Conservation (phyloP, 1,140 invertebrate species). For the Megalonaias nervosa region DNA sequence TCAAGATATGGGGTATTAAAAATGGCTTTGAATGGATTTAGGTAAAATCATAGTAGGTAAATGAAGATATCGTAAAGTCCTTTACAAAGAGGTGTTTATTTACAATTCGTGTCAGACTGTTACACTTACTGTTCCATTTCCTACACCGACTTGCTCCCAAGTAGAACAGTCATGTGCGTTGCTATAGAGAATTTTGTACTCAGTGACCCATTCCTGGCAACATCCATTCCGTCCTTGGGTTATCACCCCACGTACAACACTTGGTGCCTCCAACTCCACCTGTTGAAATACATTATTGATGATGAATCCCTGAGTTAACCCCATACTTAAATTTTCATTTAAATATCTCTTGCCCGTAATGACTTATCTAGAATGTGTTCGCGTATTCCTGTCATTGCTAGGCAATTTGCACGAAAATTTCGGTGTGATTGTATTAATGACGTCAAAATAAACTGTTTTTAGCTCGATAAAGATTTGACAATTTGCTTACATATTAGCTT, state of each 20-base stretch:
- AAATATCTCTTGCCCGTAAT: too few species aligned
- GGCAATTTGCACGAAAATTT: too few species aligned
- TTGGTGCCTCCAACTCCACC: constrained; percentile 21
- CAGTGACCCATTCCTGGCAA: constrained; percentile 27
- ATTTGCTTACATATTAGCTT: too few species aligned
- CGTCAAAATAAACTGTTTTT: too few species aligned
- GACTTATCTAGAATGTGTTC: too few species aligned
- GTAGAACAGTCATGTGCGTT: constrained; percentile 17
- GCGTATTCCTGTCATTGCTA: too few species aligned
- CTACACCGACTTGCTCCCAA: constrained; percentile 10
- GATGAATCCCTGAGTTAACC: too few species aligned
- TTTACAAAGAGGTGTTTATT: neutral
- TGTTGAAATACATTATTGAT: neutral
- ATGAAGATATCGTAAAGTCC: neutral
- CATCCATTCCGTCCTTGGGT: constrained; percentile 33
- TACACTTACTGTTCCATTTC: neutral
- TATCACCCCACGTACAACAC: constrained; percentile 16
- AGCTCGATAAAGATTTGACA: too few species aligned
- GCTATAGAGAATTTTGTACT: constrained; percentile 26
- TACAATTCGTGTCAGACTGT: neutral
- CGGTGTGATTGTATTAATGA: too few species aligned
- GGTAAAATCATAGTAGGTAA: neutral
- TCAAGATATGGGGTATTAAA: neutral
- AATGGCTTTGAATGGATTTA: neutral
- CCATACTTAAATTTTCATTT: too few species aligned